Percentiles rank a stretch among this genome's conserved stretches.
These are phyloP conservation scores for Eumeta japonica DNA, from an alignment of 1,140 invertebrate genomes.

Conservation along the genomic window DNA sequence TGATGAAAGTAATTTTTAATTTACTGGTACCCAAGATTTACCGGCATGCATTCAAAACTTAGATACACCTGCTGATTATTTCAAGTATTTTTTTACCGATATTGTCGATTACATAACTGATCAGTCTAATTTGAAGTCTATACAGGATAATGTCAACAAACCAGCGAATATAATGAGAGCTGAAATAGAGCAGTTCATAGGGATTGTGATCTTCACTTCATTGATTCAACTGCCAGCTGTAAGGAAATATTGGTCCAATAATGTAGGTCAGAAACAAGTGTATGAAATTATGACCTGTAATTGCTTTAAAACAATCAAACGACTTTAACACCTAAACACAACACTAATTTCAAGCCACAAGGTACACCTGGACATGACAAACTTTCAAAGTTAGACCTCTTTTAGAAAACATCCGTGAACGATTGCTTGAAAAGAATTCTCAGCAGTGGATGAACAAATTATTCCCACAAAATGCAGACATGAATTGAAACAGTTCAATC, in stretches of 20 bases:
- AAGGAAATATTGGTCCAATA: constrained; percentile 18
- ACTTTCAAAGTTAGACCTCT: constrained; percentile 21
- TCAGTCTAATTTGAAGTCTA: too few species aligned
- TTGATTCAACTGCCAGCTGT: constrained; percentile 14
- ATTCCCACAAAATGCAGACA: constrained; percentile 19
- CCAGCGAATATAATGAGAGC: constrained; percentile 11
- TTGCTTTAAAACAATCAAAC: constrained; percentile 20
- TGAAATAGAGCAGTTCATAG: constrained; percentile 24
- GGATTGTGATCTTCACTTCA: constrained; percentile 16
- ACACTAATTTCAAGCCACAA: constrained; percentile 6
- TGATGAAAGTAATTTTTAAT: constrained; percentile 5
- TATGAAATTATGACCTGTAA: constrained; percentile 20
- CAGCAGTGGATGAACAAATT: too few species aligned
- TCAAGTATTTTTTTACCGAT: too few species aligned
- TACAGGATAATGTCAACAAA: constrained; percentile 5
- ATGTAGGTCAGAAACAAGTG: too few species aligned
- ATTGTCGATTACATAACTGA: too few species aligned
- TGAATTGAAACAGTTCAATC: constrained; percentile 22
- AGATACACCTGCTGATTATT: too few species aligned
- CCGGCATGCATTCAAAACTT: background rate
- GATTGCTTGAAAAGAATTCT: constrained; percentile 23
- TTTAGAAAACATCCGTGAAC: constrained; percentile 14
- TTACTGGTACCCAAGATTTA: constrained; percentile 4
- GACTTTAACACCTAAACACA: constrained; percentile 23
- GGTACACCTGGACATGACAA: constrained; percentile 9